Percentiles rank a stretch among this genome's conserved stretches.
These are phyloP conservation scores for Limnephilus rhombicus DNA, from an alignment of 2,888 invertebrate genomes.

Conservation along the genomic window DNA sequence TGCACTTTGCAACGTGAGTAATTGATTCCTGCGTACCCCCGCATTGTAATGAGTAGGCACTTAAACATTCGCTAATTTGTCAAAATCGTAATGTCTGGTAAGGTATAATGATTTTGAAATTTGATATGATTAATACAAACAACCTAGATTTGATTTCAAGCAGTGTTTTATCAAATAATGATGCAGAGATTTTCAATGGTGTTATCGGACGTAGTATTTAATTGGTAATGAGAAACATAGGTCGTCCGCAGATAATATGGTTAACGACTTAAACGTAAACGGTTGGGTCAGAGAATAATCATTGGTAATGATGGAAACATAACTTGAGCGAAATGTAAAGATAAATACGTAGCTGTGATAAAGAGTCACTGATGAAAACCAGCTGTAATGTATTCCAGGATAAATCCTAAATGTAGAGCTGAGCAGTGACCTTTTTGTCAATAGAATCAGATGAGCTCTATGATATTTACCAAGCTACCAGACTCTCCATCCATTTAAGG, in stretches of 20 bases:
- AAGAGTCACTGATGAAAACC: too few relatives aligned
- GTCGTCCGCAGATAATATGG: neutral
- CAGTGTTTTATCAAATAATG: too few relatives aligned
- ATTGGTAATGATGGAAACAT: neutral
- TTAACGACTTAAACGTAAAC: neutral
- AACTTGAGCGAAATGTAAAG: neutral
- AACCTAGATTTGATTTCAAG: too few relatives aligned
- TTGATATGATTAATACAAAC: too few relatives aligned
- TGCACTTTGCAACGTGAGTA: neutral
- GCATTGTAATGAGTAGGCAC: neutral
- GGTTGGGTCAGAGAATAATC: neutral
- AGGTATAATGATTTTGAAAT: neutral
- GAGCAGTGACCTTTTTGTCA: too few relatives aligned
- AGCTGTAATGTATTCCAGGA: too few relatives aligned
- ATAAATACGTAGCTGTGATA: too few relatives aligned
- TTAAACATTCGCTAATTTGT: neutral
- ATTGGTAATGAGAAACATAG: neutral
- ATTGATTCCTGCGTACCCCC: neutral
- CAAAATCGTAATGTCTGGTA: neutral
- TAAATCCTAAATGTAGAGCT: too few relatives aligned
- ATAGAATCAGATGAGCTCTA: too few relatives aligned
- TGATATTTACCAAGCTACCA: too few relatives aligned
- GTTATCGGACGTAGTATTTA: neutral
- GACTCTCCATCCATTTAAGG: too few relatives aligned
- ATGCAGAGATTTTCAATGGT: neutral